Base-by-base conservation (phyloP, 2,113 vertebrate genomes). In the Platichthys stellatus region DNA sequence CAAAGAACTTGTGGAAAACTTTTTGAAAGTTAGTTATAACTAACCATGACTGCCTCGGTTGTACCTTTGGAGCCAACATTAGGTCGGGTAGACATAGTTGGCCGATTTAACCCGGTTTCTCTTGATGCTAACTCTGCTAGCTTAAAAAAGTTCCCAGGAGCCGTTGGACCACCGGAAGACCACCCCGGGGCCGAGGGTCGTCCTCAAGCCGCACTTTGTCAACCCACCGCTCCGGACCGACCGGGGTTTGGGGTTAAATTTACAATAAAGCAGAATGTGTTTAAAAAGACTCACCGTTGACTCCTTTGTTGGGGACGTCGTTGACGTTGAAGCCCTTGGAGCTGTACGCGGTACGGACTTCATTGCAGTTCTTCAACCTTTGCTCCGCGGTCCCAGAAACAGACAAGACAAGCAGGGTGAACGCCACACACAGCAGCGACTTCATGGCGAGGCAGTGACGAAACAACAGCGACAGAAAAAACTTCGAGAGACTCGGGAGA, bases 321-420 rank as follows among this genome's bases (percentile, higher is more conserved):
- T 95, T 96, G 63, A 94, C 92, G 94, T 97, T 95, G 94, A 97
- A 97, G 81, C 96, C 97, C 76, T 96, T 96, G 85, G 96, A 96
- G 82, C 94, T 95, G 91, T 96, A 97, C 17, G 95, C 95, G 35
- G 83, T 92, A 14, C 93, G 91, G 35, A 98, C 96, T 84, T 97
- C 96, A 72, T 95, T 95, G 84, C 97, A 98, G 95, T 96, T 98
- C 86, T 93, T 95, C 65, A 93, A 92, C 91, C 95, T 96, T 76
- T 92, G 93, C 86, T 97, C 96, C 60, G 95, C 94, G n/a, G 93
- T 89, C 66, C 84, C 91, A 57, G 89, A 91, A 26, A 84, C 84
- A 31, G 85, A 87, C 86, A 94, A 84, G 81, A 91, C 84, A 1
- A 91, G 91, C 63, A 95, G 90, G n/a, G 93, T 63, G 92, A 92